Conservation (phyloP, 2,888 invertebrate species). For the Nymphalis polychloros region DNA sequence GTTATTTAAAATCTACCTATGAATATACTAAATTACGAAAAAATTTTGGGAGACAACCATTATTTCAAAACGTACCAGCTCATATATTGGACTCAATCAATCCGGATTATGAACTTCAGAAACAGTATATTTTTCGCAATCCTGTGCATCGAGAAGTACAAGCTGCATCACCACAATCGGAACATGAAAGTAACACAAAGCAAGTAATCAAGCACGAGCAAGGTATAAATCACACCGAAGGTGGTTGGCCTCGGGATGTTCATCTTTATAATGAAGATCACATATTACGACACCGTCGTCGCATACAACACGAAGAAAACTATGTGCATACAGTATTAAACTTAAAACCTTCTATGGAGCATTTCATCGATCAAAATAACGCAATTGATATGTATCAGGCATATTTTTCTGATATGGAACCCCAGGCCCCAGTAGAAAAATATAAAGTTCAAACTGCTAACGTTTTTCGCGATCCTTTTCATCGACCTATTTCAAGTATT, state of each 20-base stretch:
- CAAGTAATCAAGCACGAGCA: slow-evolving; percentile 80
- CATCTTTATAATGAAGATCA: slow-evolving; percentile 85
- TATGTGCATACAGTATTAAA: slow-evolving; percentile 85
- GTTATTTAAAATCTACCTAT: slow-evolving; percentile 60
- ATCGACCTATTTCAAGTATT: slow-evolving; percentile 81
- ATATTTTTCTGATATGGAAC: slow-evolving; percentile 83
- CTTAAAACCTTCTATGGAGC: slow-evolving; percentile 81
- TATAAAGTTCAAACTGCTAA: slow-evolving; percentile 84
- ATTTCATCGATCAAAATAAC: slow-evolving; percentile 88
- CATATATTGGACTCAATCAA: slow-evolving; percentile 68
- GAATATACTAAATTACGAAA: slow-evolving; percentile 75
- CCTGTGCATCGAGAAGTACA: slow-evolving; percentile 77
- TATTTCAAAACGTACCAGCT: slow-evolving; percentile 70
- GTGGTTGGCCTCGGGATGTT: slow-evolving; percentile 92
- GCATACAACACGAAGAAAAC: slow-evolving; percentile 89
- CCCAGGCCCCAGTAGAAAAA: slow-evolving; percentile 78
- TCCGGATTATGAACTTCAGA: slow-evolving; percentile 64
- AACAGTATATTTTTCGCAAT: slow-evolving; percentile 74
- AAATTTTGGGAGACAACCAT: slow-evolving; percentile 75
- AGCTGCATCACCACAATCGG: slow-evolving; percentile 68
- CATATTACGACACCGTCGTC: slow-evolving; percentile 87
- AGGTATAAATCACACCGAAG: slow-evolving; percentile 88
- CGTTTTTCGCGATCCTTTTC: slow-evolving; percentile 84
- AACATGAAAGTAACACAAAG: slow-evolving; percentile 83
- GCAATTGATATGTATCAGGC: slow-evolving; percentile 90